These are phyloP conservation scores for Cephalopholis sonnerati DNA, from an alignment of 2,113 vertebrate species.

Conservation along the genomic window DNA sequence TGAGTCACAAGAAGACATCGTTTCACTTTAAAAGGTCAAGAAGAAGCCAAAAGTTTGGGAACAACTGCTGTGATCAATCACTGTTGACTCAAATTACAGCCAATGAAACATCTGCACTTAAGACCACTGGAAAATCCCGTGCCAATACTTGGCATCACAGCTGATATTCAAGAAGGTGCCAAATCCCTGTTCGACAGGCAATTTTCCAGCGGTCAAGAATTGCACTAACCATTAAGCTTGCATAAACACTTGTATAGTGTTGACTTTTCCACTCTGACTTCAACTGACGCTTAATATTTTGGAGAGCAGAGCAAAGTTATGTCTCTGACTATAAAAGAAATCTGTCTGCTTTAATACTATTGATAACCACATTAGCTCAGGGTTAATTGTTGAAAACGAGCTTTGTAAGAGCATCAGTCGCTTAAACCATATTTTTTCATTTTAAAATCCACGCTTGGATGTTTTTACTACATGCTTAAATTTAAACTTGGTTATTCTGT, in stretches of 20 bases:
- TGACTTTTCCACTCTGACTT: constrained; percentile 20
- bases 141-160: constrained; percentile 8
- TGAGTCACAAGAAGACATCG: not conserved
- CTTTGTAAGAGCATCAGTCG: not conserved
- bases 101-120: not conserved
- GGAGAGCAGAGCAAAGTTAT: not conserved
- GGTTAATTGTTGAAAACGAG: not conserved
- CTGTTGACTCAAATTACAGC: not conserved
- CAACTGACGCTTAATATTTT: constrained; percentile 3
- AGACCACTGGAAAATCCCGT: not conserved
- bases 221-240: not conserved
- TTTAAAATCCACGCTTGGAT: not conserved
- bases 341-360: not conserved
- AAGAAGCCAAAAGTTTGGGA: not conserved
- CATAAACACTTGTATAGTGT: not conserved
- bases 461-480: not conserved
- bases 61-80: constrained; percentile 1
- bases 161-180: constrained; percentile 7
- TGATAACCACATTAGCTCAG: not conserved
- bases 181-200: constrained; percentile 15
- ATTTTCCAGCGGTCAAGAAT: constrained; percentile 15
- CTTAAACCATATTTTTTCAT: not conserved
- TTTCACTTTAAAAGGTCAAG: not conserved
- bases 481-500: too few species aligned
- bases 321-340: not conserved